phyloP scores from a whole-genome alignment of 2,113 vertebrate genomes.

The Ailuropoda melanoleuca region DNA sequence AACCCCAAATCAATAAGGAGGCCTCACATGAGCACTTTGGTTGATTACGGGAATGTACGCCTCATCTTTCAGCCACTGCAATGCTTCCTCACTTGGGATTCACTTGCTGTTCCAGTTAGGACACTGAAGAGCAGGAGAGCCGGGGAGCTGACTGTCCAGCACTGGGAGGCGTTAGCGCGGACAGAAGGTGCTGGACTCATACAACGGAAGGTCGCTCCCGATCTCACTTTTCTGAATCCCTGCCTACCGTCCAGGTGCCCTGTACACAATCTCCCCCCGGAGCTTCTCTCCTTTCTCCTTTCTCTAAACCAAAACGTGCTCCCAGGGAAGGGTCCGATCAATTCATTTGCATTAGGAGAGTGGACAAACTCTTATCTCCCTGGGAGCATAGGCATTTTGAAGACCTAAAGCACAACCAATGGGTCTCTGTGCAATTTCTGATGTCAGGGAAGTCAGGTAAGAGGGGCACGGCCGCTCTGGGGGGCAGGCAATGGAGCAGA shows the following conservation, averaged over 20 bases:
- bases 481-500: not conserved
- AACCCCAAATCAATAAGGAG: not conserved
- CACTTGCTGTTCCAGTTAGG: not conserved
- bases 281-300: not conserved
- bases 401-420: not conserved
- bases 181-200: not conserved
- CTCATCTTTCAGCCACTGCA: not conserved
- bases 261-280: not conserved
- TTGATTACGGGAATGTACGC: not conserved
- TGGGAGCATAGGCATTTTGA: not conserved
- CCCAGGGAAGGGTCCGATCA: not conserved
- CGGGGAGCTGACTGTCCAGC: rapidly evolving
- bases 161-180: not conserved
- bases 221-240: not conserved
- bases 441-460: not conserved
- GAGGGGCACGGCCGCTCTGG: not conserved
- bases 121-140: not conserved
- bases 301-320: not conserved
- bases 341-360: not conserved
- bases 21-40: not conserved
- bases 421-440: not conserved
- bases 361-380: not conserved
- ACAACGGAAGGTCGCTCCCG: not conserved
- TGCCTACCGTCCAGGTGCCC: not conserved
- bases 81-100: not conserved